Conservation (phyloP, 1,140 invertebrate species). For the Hylaeus anthracinus region DNA sequence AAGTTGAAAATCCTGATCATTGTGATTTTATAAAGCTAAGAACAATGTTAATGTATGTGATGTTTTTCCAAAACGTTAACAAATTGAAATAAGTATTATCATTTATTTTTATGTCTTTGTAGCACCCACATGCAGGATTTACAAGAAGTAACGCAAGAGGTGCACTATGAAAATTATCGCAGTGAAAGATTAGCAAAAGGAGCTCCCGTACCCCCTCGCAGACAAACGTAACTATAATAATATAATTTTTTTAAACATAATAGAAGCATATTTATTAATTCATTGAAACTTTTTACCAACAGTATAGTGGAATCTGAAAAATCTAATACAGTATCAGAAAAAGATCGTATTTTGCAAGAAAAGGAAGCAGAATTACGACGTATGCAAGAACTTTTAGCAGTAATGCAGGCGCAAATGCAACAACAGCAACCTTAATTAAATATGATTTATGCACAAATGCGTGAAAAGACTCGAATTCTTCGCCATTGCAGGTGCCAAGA, state of each 20-base stretch:
- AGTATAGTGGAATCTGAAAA: constrained; percentile 76
- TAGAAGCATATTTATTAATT: constrained; percentile 9
- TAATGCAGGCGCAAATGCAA: constrained; percentile 96
- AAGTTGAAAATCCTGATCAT: constrained; percentile 99
- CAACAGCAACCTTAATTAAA: constrained; percentile 83
- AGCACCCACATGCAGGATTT: constrained; percentile 97
- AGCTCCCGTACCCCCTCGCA: constrained; percentile 85
- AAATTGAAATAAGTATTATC: not conserved
- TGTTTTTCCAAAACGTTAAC: constrained; percentile 8
- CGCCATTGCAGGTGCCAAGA: constrained; percentile 75
- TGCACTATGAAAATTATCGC: constrained; percentile 98
- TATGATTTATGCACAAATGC: constrained; percentile 28
- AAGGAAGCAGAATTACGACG: constrained; percentile 94
- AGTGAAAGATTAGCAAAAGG: constrained; percentile 92
- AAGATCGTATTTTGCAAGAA: constrained; percentile 92
- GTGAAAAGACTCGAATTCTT: constrained; percentile 44
- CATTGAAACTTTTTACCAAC: constrained; percentile 11
- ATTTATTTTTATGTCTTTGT: constrained; percentile 60
- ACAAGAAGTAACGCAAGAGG: constrained; percentile 96
- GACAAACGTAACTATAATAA: constrained; percentile 84
- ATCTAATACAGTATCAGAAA: constrained; percentile 83
- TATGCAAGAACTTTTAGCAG: constrained; percentile 97
- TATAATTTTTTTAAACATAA: not conserved
- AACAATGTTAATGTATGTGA: constrained; percentile 95
- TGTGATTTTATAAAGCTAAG: constrained; percentile 99